phyloP scores from a whole-genome alignment of 2,888 invertebrate species.

The Sepiola atlantica region DNA sequence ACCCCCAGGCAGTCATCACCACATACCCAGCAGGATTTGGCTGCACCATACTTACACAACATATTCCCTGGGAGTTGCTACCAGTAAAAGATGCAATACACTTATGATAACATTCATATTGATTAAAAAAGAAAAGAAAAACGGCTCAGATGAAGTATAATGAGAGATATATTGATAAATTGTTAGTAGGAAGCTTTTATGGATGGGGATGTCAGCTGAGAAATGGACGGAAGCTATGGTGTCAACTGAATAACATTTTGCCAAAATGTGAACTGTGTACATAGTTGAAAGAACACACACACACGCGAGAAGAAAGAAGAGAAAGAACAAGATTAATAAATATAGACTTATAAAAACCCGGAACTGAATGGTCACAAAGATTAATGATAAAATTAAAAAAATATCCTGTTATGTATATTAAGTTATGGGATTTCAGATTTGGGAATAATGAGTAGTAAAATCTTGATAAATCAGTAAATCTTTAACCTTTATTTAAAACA shows the following conservation, averaged over 20 bases:
- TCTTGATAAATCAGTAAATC: background rate
- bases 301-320: background rate
- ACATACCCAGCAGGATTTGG: constrained; percentile 9
- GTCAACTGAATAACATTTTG: constrained; percentile 32
- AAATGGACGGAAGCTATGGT: background rate
- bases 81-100: constrained; percentile 20
- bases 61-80: background rate
- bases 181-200: constrained; percentile 32
- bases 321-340: background rate
- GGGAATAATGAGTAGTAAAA: background rate
- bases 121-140: background rate
- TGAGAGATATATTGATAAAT: constrained; percentile 32
- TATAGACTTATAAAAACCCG: background rate
- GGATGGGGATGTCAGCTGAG: constrained; percentile 4
- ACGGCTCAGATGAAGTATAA: background rate
- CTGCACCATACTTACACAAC: constrained; percentile 32
- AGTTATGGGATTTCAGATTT: background rate
- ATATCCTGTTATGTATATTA: background rate
- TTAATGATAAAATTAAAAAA: background rate
- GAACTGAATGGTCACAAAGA: background rate
- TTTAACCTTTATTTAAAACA: too few relatives aligned
- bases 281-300: background rate
- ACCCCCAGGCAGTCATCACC: constrained; percentile 16
- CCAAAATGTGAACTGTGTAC: constrained; percentile 18
- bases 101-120: constrained; percentile 32